phyloP scores from a whole-genome alignment of 92 coral and sea anemone species.

The Porites lobata region DNA sequence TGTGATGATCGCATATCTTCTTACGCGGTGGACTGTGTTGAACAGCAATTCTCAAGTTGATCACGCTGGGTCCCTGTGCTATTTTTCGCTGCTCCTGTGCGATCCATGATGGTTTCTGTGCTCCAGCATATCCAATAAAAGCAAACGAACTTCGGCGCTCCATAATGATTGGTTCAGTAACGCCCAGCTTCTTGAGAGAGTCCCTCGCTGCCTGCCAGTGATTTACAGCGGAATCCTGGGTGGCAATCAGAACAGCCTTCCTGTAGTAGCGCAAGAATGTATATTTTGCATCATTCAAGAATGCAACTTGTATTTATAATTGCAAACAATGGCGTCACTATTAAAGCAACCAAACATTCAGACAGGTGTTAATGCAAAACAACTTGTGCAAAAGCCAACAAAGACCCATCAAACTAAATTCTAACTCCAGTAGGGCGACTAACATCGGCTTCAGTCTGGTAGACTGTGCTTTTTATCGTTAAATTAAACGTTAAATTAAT shows the following conservation, averaged over 20 bases:
- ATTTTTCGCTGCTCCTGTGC: slow-evolving; percentile 4
- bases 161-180: slow-evolving; percentile 11
- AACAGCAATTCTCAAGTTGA: background rate
- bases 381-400: no score
- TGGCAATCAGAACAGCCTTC: slow-evolving; percentile 16
- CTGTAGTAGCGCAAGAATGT: background rate
- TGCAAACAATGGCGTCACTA: no score
- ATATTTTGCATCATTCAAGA: background rate
- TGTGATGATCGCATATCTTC: no score
- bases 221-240: slow-evolving; percentile 15
- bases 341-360: no score
- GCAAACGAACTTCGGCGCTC: slow-evolving; percentile 19
- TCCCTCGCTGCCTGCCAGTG: background rate
- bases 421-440: no score
- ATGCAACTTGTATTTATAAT: no score
- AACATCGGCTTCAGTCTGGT: no score
- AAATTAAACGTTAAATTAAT: no score
- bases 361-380: no score
- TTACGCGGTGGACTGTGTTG: slow-evolving; percentile 9
- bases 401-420: no score
- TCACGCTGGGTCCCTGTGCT: background rate
- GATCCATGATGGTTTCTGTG: slow-evolving; percentile 14
- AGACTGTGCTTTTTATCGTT: no score
- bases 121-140: slow-evolving; percentile 30
- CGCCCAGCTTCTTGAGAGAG: slow-evolving; percentile 19